Percentiles rank a stretch among this genome's conserved stretches.
phyloP scores from a whole-genome alignment of 2,113 vertebrate genomes.

The Aptenodytes forsteri region DNA sequence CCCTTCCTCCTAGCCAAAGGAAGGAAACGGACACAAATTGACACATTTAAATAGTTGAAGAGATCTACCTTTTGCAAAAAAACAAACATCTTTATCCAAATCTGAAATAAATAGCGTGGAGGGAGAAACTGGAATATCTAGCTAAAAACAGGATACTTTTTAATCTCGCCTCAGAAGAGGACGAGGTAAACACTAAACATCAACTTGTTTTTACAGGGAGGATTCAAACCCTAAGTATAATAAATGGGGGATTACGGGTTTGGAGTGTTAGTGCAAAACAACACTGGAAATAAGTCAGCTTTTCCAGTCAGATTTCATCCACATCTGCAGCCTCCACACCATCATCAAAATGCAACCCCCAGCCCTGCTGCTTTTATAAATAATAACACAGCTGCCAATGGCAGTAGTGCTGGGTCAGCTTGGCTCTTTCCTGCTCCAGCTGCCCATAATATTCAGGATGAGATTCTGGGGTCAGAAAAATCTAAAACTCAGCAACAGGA shows the following conservation, averaged over 20 bases:
- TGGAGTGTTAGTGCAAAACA: constrained; percentile 99
- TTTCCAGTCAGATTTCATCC: constrained; percentile 98
- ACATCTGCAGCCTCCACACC: constrained; percentile 95
- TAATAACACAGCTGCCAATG: constrained; percentile 94
- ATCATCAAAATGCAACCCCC: constrained; percentile 92
- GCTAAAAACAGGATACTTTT: constrained; percentile 57
- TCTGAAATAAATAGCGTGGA: constrained; percentile 63
- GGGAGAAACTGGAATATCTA: constrained; percentile 73
- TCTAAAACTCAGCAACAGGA: constrained; percentile 95
- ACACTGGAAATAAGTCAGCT: constrained; percentile 95
- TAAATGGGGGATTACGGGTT: constrained; percentile 99
- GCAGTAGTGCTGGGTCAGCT: constrained; percentile 92
- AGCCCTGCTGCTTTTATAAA: constrained; percentile 95
- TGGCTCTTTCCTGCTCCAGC: constrained; percentile 96
- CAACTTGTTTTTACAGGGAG: constrained; percentile 64
- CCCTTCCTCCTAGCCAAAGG: constrained; percentile 65
- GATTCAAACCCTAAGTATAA: constrained; percentile 79
- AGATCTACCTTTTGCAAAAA: constrained; percentile 58
- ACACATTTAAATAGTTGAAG: constrained; percentile 63
- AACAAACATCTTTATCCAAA: constrained; percentile 63
- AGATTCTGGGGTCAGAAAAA: constrained; percentile 97
- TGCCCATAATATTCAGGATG: constrained; percentile 98
- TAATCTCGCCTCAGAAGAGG: constrained; percentile 51
- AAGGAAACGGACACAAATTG: constrained; percentile 72
- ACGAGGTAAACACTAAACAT: constrained; percentile 61